Evolutionary conservation across 2,113 vertebrate genomes (phyloP), one percentile per base, ranked within the genome.

Genomic region (Pampusana beccarii): DNA sequence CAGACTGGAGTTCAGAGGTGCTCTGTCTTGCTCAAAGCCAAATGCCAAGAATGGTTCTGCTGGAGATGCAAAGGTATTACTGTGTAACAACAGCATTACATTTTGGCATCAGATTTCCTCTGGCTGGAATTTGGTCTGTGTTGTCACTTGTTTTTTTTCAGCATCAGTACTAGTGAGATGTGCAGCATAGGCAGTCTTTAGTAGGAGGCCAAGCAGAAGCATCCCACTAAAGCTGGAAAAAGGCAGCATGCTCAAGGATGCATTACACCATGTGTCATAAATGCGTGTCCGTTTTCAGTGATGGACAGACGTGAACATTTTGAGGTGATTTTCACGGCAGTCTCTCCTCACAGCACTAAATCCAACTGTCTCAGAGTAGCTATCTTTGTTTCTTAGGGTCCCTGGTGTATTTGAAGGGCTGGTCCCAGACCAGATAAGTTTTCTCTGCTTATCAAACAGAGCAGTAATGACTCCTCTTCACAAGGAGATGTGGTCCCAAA

Each of bases 251-350:
- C n/a, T 72, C 42, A 58, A 17, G 69, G 44, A 34, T 78, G 77
- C 5, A 3, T 16, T 28, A 44, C 62, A 51, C 6, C 23, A 4
- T 24, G 33, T 62, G 44, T 62, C 13, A 64, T 16, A 58, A 51
- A 51, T 42, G 17, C 38, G 7, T 1, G 0, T 28, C 19, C 0
- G 0, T 56, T 88, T 81, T 77, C 73, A 80, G 12, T 36, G 50
- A 61, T 24, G 28, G 71, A 67, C 28, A 71, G 44, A 79, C 0
- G 3, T 31, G 18, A 87, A 20, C 11, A 19, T 65, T 84, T 44
- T 44, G 40, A 75, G n/a, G 56, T 34, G 66, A 74, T 81, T 92
- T 73, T 86, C 54, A 58, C 6, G 29, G 38, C 12, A 17, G 29
- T 38, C 28, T 66, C 46, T 11, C 70, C 71, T 88, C 51, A 26